Percentiles rank a stretch among this genome's conserved stretches.
Evolutionary conservation across 2,888 invertebrate species (phyloP).

Genomic region (Troides oblongomaculatus): DNA sequence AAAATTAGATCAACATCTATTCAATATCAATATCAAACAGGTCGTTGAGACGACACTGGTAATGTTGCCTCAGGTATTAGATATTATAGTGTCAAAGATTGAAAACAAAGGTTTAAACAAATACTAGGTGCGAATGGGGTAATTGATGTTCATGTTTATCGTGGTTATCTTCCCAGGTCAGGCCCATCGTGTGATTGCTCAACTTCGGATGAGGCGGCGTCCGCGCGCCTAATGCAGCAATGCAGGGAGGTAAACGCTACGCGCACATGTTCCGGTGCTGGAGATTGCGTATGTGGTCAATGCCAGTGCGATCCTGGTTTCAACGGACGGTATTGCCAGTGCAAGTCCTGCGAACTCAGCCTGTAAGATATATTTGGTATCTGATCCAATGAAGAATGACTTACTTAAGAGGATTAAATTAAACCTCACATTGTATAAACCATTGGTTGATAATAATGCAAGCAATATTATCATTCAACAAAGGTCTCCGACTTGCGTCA

Average conservation of each 20-base stretch:
- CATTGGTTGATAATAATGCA: too few species aligned
- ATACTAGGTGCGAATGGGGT: neutral
- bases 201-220: constrained; percentile 63
- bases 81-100: too few species aligned
- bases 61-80: too few species aligned
- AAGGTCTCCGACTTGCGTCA: too few species aligned
- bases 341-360: constrained; percentile 76
- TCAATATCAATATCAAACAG: too few species aligned
- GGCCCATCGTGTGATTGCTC: constrained; percentile 80
- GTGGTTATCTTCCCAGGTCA: constrained; percentile 55
- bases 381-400: too few species aligned
- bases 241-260: constrained; percentile 63
- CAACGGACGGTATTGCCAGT: constrained; percentile 82
- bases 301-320: constrained; percentile 84
- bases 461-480: too few species aligned
- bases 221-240: constrained; percentile 58
- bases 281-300: constrained; percentile 88
- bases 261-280: constrained; percentile 83
- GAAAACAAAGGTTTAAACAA: too few species aligned
- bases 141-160: neutral
- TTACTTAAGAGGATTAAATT: too few species aligned
- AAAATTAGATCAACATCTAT: too few species aligned
- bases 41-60: too few species aligned
- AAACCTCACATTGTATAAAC: too few species aligned
- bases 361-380: constrained; percentile 46